Percentiles rank a stretch among this genome's conserved stretches.
Conservation (phyloP, 2,797 vertebrate species). For the Xerus rutilus region DNA sequence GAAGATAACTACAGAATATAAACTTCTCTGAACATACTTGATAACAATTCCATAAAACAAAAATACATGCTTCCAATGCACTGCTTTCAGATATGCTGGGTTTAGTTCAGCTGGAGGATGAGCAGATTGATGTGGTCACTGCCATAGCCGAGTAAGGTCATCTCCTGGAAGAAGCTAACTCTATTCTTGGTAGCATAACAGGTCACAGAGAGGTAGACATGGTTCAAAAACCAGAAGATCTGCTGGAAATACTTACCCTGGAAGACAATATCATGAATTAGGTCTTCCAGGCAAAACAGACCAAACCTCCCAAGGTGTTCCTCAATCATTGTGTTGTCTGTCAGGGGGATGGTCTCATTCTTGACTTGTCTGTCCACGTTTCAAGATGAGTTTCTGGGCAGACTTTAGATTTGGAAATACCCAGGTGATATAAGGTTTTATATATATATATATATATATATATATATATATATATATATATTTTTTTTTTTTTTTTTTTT, state of each 20-base stretch:
- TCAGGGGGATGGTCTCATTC: conserved; percentile 91
- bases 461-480: too few species aligned
- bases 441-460: too few species aligned
- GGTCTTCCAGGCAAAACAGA: conserved; percentile 97
- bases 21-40: neutral
- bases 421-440: conserved; percentile 95
- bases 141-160: conserved; percentile 93
- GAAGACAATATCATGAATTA: conserved; percentile 96
- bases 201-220: conserved; percentile 90
- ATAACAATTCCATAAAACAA: too few species aligned
- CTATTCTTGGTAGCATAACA: conserved; percentile 93
- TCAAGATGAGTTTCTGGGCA: conserved; percentile 96
- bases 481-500: too few species aligned
- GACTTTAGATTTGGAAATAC: conserved; percentile 99
- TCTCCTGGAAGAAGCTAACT: conserved; percentile 94
- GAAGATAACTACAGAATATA: neutral
- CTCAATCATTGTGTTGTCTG: conserved; percentile 95
- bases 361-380: conserved; percentile 93
- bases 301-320: conserved; percentile 91
- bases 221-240: too few species aligned
- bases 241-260: too few species aligned
- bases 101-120: conserved; percentile 95
- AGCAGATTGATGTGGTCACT: conserved; percentile 93
- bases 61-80: neutral
- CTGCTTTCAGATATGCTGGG: conserved; percentile 37